Evolutionary conservation across 2,797 vertebrate genomes (phyloP).

Genomic region (Lycodopsis pacificus): DNA sequence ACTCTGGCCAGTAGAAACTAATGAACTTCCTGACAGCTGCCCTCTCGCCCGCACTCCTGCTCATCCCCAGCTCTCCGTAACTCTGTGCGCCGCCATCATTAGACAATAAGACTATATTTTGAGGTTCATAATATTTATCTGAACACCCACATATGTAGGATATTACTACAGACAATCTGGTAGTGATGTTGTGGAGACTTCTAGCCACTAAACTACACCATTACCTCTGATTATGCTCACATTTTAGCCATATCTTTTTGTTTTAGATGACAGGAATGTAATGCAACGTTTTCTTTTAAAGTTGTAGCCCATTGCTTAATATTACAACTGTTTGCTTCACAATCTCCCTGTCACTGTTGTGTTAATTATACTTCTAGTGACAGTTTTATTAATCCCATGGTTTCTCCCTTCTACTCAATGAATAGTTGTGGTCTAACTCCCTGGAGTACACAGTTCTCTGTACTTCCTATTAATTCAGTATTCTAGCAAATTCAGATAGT

Average conservation of each 20-base stretch:
- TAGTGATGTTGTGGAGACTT: neutral
- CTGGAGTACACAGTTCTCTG: neutral
- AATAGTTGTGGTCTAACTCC: neutral
- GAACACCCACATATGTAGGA: neutral
- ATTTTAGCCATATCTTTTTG: neutral
- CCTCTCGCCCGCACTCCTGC: too few species aligned
- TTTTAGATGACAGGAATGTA: neutral
- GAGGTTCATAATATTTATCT: neutral
- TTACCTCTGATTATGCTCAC: neutral
- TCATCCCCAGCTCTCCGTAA: too few species aligned
- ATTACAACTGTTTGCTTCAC: too few species aligned
- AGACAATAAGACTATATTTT: neutral
- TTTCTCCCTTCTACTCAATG: neutral
- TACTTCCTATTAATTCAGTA: neutral
- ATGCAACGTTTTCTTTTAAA: neutral
- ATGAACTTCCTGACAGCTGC: too few species aligned
- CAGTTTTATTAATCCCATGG: neutral
- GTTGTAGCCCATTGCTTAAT: neutral
- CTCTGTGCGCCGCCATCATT: too few species aligned
- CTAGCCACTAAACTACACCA: neutral
- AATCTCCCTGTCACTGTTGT: too few species aligned
- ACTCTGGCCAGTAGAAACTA: too few species aligned
- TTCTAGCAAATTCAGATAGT: neutral
- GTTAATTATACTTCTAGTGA: too few species aligned
- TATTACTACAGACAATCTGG: neutral